Evolutionary conservation across 2,113 vertebrate genomes (phyloP), one percentile per base, ranked within the genome.

Genomic region (Amazona vittata): DNA sequence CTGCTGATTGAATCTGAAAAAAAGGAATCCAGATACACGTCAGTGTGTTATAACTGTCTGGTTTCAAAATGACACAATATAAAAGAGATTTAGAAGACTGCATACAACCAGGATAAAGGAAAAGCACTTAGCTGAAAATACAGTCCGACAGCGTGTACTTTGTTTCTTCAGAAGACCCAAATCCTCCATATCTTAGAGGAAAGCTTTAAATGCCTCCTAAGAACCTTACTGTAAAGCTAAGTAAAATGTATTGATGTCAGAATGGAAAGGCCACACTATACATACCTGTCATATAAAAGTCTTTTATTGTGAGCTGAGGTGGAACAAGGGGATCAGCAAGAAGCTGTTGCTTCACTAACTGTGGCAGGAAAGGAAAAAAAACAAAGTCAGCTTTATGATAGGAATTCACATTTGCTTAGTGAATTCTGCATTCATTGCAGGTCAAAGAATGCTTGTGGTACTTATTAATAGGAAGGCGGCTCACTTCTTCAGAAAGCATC

Each of bases 271-370:
- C n/a, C 31, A 62, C 52, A 31, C 11, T 70, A 41, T 90, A 92
- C 96, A 24, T 97, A 99, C 99, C 99, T 96, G 99, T 99, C 99
- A 99, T 99, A 94, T 99, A 99, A 93, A 99, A 99, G 97, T 99
- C 99, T 96, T 99, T 99, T 87, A 98, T 99, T 59, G 99, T 98
- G 50, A 99, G 96, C 91, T 99, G 99, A 95, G 99, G 99, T 41
- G 99, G 99, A 79, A 99, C 97, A 90, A 99, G 98, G 84, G 99
- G 99, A 91, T 99, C 98, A 62, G 98, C 97, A 88, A 99, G 97
- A 86, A 99, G 97, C 49, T 99, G 97, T 89, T 99, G 99, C 74
- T 99, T 98, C 69, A 98, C 98, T 59, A 98, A 92, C 99, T 99
- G 95, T 63, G 79, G 92, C 59, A 75, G 83, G 43, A 92, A 71